Percentiles rank a stretch among this genome's conserved stretches.
phyloP scores from a whole-genome alignment of 2,113 vertebrate species.

The Lepisosteus oculatus region DNA sequence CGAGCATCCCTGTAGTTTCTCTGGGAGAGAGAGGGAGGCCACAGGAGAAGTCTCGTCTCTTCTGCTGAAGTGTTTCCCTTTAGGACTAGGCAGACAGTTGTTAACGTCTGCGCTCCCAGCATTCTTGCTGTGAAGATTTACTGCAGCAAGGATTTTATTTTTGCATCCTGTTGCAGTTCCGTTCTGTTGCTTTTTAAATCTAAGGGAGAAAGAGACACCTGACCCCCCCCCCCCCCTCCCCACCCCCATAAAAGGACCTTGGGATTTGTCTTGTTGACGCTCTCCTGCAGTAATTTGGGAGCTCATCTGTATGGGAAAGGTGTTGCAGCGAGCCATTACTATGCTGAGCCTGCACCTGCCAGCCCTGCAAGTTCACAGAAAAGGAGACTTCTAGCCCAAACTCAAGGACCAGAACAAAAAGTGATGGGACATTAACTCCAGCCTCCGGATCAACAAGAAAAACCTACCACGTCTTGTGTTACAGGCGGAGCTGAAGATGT shows the following conservation, averaged over 20 bases:
- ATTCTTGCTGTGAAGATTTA: no score
- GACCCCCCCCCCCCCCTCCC: no score
- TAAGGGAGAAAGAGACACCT: no score
- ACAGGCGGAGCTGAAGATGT: neutral
- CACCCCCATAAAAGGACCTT: neutral
- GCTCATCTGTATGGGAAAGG: constrained; percentile 10
- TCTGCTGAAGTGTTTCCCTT: no score
- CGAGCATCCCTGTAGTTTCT: no score
- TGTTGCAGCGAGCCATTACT: neutral
- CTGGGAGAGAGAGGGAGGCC: no score
- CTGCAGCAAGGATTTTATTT: no score
- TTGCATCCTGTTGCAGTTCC: no score
- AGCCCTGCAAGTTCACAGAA: neutral
- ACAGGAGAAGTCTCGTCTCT: no score
- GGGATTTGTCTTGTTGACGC: neutral
- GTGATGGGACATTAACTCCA: constrained; percentile 51
- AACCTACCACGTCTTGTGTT: neutral
- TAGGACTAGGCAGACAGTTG: no score
- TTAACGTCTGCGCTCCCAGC: no score
- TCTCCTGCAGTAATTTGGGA: constrained; percentile 6
- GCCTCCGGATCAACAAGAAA: constrained; percentile 1
- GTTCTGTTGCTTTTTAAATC: no score
- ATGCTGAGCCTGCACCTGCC: constrained; percentile 2
- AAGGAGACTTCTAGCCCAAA: neutral
- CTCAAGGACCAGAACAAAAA: constrained; percentile 18